A percentile compares a stretch with the other conserved stretches of the same genome.
These are phyloP conservation scores for Microctonus hyperodae DNA, from an alignment of 2,888 invertebrate genomes.

Conservation along the genomic window DNA sequence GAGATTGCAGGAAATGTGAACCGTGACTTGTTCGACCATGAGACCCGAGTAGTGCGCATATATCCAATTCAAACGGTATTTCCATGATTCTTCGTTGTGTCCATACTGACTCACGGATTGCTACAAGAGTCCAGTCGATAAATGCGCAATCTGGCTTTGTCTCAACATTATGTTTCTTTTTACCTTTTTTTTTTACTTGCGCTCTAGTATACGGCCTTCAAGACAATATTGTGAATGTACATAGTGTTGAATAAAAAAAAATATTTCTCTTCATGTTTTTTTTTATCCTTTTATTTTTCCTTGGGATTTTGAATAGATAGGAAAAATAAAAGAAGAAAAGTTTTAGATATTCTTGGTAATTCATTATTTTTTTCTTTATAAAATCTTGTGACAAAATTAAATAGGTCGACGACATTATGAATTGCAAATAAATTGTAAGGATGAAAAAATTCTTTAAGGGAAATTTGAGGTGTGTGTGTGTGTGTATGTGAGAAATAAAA, in stretches of 20 bases:
- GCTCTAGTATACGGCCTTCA: neutral
- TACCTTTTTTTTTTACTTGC: neutral
- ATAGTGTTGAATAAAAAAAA: neutral
- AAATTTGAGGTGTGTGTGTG: slow-evolving; percentile 1
- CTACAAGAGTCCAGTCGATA: neutral
- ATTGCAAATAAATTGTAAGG: neutral
- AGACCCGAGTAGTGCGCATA: neutral
- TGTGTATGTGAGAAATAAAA: neutral
- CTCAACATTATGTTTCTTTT: neutral
- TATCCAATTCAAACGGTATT: slow-evolving; percentile 10
- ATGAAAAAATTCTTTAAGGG: slow-evolving; percentile 13
- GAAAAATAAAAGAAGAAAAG: neutral
- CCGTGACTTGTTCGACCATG: slow-evolving; percentile 23
- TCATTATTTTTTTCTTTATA: no score
- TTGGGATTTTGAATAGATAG: neutral
- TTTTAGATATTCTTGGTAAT: no score
- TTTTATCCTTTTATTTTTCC: no score
- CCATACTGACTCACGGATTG: slow-evolving; percentile 12
- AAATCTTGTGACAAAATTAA: neutral
- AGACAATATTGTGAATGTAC: neutral
- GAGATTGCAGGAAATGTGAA: slow-evolving; percentile 21
- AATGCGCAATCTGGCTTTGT: neutral
- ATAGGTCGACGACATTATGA: slow-evolving; percentile 2
- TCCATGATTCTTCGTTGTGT: slow-evolving; percentile 6
- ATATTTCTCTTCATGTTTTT: no score